A percentile compares a stretch with the other conserved stretches of the same genome.
Evolutionary conservation across 2,888 invertebrate species (phyloP).

Genomic region (Tenthredo amoena): DNA sequence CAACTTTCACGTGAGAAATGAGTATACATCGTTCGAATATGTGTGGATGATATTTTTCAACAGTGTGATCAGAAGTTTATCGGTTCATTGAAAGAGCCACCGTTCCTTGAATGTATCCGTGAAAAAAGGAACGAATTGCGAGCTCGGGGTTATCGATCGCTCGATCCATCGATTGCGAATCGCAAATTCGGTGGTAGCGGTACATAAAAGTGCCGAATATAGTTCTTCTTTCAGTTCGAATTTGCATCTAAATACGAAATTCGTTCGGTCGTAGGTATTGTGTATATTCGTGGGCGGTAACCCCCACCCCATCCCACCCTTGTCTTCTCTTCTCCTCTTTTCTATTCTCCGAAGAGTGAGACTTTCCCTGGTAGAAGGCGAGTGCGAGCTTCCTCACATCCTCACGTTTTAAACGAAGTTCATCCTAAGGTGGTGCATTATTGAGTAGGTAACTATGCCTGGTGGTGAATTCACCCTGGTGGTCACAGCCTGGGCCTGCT

Average conservation of each 20-base stretch:
- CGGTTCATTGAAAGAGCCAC: background rate
- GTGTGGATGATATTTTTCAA: background rate
- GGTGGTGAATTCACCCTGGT: background rate
- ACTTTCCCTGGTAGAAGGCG: background rate
- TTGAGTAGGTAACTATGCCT: slow-evolving; percentile 57
- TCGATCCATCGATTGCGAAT: background rate
- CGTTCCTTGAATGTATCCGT: background rate
- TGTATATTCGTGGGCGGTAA: background rate
- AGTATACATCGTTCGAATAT: background rate
- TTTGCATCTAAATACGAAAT: slow-evolving; percentile 36
- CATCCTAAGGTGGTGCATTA: slow-evolving; percentile 62
- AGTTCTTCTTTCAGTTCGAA: slow-evolving; percentile 9
- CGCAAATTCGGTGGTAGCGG: background rate
- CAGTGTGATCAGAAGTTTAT: background rate
- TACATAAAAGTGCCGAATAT: background rate
- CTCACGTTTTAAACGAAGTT: slow-evolving; percentile 56
- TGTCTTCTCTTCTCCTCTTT: background rate
- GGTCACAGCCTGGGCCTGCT: background rate
- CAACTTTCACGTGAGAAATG: too few relatives aligned
- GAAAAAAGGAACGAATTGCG: background rate
- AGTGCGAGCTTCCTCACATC: background rate
- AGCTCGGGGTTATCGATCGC: background rate
- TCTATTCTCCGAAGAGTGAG: background rate
- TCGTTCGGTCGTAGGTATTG: slow-evolving; percentile 20
- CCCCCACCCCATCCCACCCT: background rate